phyloP scores from a whole-genome alignment of 1,140 invertebrate species.

The Phthorimaea operculella region DNA sequence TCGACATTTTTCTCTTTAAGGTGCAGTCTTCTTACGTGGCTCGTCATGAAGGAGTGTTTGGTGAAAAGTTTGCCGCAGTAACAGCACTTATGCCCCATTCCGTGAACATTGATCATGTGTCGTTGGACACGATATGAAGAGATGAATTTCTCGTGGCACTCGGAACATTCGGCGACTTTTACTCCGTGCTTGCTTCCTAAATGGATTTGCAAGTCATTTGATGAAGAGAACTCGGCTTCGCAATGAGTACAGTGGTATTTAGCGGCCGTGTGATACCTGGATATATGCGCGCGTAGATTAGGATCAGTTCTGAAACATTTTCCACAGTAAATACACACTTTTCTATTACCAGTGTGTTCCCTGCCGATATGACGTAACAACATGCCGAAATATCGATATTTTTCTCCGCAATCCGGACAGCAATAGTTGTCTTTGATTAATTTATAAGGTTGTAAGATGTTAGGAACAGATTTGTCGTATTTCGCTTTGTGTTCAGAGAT shows the following conservation, averaged over 20 bases:
- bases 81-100: conserved; percentile 34
- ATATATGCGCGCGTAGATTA: conserved; percentile 38
- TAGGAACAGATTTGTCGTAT: conserved; percentile 29
- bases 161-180: conserved; percentile 27
- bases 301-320: conserved; percentile 36
- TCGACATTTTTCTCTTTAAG: conserved; percentile 49
- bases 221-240: conserved; percentile 26
- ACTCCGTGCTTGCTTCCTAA: conserved; percentile 32
- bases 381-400: conserved; percentile 37
- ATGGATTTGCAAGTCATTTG: conserved; percentile 20
- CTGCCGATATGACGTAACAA: conserved; percentile 41
- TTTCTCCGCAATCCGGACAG: conserved; percentile 39
- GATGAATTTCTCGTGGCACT: conserved; percentile 41
- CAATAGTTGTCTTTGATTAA: conserved; percentile 38
- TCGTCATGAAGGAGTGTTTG: conserved; percentile 40
- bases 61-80: conserved; percentile 42
- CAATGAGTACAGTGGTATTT: conserved; percentile 32
- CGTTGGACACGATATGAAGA: conserved; percentile 33
- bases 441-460: conserved; percentile 35
- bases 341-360: conserved; percentile 38
- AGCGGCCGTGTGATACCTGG: conserved; percentile 24
- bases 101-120: conserved; percentile 33
- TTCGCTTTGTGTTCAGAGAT: conserved; percentile 32
- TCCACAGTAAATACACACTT: conserved; percentile 45
- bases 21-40: conserved; percentile 42